Conservation (phyloP, 2,888 invertebrate genomes). For the Lasioglossum lativentre region DNA sequence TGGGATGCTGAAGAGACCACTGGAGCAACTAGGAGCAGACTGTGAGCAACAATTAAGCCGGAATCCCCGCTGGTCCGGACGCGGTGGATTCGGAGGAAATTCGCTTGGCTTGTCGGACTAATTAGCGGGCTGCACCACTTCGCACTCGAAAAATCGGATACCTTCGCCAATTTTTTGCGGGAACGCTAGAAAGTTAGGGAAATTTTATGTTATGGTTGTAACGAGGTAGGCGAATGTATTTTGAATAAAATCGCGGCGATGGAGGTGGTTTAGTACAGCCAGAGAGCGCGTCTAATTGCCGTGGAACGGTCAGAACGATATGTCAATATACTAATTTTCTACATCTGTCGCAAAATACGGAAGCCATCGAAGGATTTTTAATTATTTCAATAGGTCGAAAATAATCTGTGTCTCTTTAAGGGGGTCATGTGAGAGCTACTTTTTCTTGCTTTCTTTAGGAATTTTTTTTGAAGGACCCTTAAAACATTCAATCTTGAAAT, state of each 20-base stretch:
- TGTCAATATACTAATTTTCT: too few species aligned
- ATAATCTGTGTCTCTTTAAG: too few species aligned
- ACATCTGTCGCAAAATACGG: too few species aligned
- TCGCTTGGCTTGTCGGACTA: not conserved
- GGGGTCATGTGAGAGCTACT: too few species aligned
- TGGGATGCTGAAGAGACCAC: conserved; percentile 23
- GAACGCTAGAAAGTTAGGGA: not conserved
- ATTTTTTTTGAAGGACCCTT: too few species aligned
- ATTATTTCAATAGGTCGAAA: too few species aligned
- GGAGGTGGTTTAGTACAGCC: not conserved
- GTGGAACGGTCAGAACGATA: not conserved
- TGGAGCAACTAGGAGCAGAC: not conserved
- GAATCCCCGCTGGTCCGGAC: not conserved
- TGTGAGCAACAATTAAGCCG: not conserved
- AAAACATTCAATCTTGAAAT: too few species aligned
- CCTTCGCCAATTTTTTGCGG: not conserved
- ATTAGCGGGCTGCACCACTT: not conserved
- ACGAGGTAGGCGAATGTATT: not conserved
- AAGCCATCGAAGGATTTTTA: too few species aligned
- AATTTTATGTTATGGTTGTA: not conserved
- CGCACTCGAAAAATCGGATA: not conserved
- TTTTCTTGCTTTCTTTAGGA: too few species aligned
- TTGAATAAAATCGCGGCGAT: not conserved
- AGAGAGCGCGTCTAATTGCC: not conserved
- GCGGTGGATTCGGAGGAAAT: not conserved